Evolutionary conservation across 2,113 vertebrate species (phyloP).

Genomic region (Thinocorus orbignyianus): DNA sequence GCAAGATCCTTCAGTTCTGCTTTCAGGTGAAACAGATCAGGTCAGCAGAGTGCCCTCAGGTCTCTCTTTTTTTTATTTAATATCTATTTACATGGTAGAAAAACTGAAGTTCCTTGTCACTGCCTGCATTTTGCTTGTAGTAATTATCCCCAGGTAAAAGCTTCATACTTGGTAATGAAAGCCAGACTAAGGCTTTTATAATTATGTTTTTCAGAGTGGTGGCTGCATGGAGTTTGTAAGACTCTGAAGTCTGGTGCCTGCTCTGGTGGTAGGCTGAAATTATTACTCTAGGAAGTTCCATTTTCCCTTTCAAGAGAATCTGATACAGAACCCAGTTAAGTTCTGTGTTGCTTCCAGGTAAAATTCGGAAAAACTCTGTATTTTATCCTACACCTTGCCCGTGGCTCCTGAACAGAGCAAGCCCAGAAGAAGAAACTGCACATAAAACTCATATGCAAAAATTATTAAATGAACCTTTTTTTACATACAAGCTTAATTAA

Average conservation of each 20-base stretch:
- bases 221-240: background rate
- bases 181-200: background rate
- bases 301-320: background rate
- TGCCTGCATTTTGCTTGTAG: background rate
- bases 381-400: background rate
- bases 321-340: background rate
- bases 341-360: background rate
- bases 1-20: background rate
- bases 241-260: background rate
- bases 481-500: background rate
- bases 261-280: background rate
- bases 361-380: background rate
- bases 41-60: background rate
- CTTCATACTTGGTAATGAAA: slow-evolving; percentile 21
- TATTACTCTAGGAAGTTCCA: background rate
- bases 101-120: background rate
- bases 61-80: background rate
- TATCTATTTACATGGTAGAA: background rate
- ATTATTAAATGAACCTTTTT: background rate
- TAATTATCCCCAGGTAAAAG: background rate
- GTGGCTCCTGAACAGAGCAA: background rate
- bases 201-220: background rate
- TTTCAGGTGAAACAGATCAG: background rate
- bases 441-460: background rate
- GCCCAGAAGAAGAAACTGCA: background rate